These are phyloP conservation scores for Sarcophaga caerulescens DNA, from an alignment of 2,888 invertebrate genomes.

Conservation along the genomic window DNA sequence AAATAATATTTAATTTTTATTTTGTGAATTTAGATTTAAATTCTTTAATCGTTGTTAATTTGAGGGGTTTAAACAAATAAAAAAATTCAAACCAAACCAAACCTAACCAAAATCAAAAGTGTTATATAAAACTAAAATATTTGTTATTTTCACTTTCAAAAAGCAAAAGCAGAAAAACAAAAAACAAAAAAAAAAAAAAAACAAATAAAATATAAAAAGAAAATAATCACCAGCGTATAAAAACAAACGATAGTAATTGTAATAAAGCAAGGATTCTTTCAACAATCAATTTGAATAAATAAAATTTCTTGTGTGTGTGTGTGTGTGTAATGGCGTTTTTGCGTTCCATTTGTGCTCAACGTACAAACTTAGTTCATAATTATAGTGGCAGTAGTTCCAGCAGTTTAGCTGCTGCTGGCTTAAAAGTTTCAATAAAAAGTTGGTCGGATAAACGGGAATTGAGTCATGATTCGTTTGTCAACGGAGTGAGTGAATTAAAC, in stretches of 20 bases:
- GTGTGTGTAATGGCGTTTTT: conserved; percentile 81
- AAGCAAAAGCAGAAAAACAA: conserved; percentile 33
- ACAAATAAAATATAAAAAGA: background rate
- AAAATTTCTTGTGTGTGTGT: conserved; percentile 67
- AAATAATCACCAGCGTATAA: background rate
- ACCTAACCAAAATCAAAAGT: conserved; percentile 4
- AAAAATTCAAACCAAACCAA: background rate
- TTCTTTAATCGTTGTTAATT: background rate
- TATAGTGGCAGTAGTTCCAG: conserved; percentile 69
- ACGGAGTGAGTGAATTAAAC: conserved; percentile 60
- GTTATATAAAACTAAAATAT: conserved; percentile 8
- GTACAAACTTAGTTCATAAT: conserved; percentile 77
- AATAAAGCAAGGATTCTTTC: background rate
- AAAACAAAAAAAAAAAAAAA: background rate
- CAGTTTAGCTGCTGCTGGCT: conserved; percentile 61
- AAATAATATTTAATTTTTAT: background rate
- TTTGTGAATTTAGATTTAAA: background rate
- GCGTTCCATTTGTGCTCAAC: conserved; percentile 80
- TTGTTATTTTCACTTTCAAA: conserved; percentile 25
- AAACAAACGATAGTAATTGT: background rate
- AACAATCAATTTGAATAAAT: conserved; percentile 1
- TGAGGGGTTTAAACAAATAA: conserved; percentile 12
- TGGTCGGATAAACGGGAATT: conserved; percentile 60
- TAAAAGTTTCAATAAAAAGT: conserved; percentile 45
- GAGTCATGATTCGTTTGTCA: conserved; percentile 55